Evolutionary conservation across 2,113 vertebrate genomes (phyloP).

Genomic region (Morone saxatilis): DNA sequence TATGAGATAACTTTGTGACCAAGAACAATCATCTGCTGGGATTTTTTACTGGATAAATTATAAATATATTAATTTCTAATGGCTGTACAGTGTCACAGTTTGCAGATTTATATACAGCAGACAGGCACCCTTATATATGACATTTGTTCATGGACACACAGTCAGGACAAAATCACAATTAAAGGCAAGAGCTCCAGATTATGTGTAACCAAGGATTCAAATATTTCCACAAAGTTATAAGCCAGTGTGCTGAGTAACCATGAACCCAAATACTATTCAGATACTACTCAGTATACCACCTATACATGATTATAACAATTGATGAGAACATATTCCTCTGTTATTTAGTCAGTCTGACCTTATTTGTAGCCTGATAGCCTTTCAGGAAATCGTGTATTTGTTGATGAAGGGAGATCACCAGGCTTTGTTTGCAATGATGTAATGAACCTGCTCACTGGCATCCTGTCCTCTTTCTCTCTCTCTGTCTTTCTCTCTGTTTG

Average conservation of each 20-base stretch:
- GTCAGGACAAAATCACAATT: not conserved
- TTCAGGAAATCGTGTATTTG: not conserved
- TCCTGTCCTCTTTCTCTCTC: not conserved
- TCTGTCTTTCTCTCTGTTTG: conserved; percentile 19
- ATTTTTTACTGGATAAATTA: not conserved
- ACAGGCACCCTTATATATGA: not conserved
- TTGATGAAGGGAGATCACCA: conserved; percentile 4
- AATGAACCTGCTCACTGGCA: conserved; percentile 24
- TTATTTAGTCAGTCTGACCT: not conserved
- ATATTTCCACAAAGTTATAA: not conserved
- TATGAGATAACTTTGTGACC: not conserved
- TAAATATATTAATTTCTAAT: not conserved
- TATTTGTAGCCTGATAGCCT: not conserved
- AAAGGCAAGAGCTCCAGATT: not conserved
- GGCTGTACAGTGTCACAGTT: not conserved
- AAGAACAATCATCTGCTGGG: not conserved
- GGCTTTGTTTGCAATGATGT: conserved; percentile 41
- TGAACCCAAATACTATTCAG: not conserved
- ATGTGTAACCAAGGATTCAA: not conserved
- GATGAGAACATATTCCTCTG: not conserved
- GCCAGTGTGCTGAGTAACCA: not conserved
- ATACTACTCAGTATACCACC: not conserved
- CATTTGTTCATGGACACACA: conserved; percentile 4
- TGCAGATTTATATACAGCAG: not conserved
- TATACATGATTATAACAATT: not conserved